phyloP scores from a whole-genome alignment of 2,113 vertebrate genomes.

The Sphaerodactylus townsendi region DNA sequence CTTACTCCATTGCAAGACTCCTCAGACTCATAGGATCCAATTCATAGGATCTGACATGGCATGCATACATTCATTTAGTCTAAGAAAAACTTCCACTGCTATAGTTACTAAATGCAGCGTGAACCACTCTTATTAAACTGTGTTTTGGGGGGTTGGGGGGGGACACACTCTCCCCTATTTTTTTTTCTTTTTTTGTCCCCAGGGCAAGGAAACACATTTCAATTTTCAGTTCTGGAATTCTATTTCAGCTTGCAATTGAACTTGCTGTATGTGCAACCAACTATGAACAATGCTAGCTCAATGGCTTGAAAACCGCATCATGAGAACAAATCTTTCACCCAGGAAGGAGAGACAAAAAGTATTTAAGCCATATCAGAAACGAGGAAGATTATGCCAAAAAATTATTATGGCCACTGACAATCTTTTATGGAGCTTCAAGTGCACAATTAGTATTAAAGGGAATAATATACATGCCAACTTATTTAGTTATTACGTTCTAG shows the following conservation, averaged over 20 bases:
- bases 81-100: background rate
- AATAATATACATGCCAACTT: background rate
- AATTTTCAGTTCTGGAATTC: constrained; percentile 5
- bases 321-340: background rate
- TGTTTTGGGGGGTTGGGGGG: background rate
- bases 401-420: background rate
- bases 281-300: background rate
- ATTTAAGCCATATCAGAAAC: background rate
- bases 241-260: constrained; percentile 13
- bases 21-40: too few species aligned
- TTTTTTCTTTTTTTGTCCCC: background rate
- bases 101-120: background rate
- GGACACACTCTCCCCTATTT: background rate
- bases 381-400: background rate
- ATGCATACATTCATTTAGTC: background rate
- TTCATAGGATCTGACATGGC: too few species aligned
- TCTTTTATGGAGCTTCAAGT: background rate
- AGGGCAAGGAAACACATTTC: background rate
- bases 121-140: background rate
- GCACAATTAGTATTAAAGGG: background rate
- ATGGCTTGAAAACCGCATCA: constrained; percentile 2
- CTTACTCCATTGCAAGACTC: too few species aligned
- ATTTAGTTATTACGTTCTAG: background rate
- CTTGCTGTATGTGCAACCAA: background rate
- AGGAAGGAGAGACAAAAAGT: background rate